phyloP scores from a whole-genome alignment of 2,797 vertebrate species.

The Notamacropus eugenii region DNA sequence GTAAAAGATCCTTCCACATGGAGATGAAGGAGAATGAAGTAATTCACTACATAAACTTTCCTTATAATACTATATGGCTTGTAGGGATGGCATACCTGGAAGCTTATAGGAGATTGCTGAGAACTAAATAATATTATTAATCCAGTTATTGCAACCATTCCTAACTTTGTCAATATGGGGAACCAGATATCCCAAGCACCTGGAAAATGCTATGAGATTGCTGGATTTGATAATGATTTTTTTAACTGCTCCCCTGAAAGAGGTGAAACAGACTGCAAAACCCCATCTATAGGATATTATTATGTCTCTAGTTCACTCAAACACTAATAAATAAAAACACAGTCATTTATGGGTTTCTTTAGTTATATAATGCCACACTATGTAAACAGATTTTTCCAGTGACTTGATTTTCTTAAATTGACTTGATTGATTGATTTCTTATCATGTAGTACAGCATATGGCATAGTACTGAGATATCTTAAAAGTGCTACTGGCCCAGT shows the following conservation, averaged over 20 bases:
- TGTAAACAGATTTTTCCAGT: neutral
- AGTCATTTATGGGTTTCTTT: neutral
- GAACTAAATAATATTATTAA: neutral
- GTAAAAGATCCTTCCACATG: neutral
- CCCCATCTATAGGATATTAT: neutral
- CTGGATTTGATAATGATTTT: neutral
- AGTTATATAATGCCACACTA: neutral
- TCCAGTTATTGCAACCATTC: neutral
- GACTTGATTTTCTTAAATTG: neutral
- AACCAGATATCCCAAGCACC: neutral
- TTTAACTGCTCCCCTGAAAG: neutral
- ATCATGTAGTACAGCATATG: neutral
- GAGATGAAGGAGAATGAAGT: neutral
- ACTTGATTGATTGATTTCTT: neutral
- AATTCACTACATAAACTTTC: neutral
- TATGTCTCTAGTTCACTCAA: neutral
- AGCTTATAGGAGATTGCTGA: neutral
- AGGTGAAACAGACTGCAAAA: neutral
- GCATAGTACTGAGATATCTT: neutral
- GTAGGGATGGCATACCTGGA: neutral
- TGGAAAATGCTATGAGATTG: neutral
- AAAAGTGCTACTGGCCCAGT: neutral
- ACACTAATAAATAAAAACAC: neutral
- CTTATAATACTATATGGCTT: neutral
- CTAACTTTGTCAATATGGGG: neutral